Percentiles rank a stretch among this genome's conserved stretches.
Conservation (phyloP, 2,797 vertebrate genomes). For the Clamator glandarius region DNA sequence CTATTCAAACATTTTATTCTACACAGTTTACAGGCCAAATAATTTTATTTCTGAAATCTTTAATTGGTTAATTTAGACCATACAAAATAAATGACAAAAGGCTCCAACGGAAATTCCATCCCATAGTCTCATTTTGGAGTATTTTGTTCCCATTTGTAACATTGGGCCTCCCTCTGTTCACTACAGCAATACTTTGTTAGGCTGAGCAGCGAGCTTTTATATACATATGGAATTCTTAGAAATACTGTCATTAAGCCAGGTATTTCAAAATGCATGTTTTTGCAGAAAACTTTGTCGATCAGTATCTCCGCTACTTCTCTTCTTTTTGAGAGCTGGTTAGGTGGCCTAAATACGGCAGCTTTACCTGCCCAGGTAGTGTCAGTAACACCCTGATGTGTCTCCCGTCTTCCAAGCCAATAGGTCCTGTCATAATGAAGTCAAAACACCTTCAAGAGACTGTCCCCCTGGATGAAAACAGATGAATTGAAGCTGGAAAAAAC, state of each 20-base stretch:
- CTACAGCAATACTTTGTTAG: not conserved
- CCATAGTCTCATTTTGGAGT: conserved; percentile 12
- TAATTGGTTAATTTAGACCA: conserved; percentile 66
- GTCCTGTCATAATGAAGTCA: not conserved
- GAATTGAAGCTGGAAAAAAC: not conserved
- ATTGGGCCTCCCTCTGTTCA: not conserved
- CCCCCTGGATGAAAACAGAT: not conserved
- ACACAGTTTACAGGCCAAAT: conserved; percentile 25
- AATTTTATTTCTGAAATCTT: conserved; percentile 63
- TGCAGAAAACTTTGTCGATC: not conserved
- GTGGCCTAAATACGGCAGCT: not conserved
- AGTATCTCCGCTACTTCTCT: not conserved
- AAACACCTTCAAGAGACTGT: not conserved
- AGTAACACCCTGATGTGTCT: not conserved
- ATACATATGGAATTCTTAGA: conserved; percentile 44
- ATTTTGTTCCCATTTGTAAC: conserved; percentile 43
- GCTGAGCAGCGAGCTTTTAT: not conserved
- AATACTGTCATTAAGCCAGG: conserved; percentile 35
- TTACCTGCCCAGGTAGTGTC: not conserved
- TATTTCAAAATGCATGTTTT: conserved; percentile 21
- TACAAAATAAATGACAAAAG: conserved; percentile 24
- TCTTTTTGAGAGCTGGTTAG: not conserved
- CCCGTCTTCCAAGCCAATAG: not conserved
- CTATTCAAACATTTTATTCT: conserved; percentile 67
- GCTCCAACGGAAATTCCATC: conserved; percentile 5